Evolutionary conservation across 2,113 vertebrate species (phyloP).

Genomic region (Platanista minor): DNA sequence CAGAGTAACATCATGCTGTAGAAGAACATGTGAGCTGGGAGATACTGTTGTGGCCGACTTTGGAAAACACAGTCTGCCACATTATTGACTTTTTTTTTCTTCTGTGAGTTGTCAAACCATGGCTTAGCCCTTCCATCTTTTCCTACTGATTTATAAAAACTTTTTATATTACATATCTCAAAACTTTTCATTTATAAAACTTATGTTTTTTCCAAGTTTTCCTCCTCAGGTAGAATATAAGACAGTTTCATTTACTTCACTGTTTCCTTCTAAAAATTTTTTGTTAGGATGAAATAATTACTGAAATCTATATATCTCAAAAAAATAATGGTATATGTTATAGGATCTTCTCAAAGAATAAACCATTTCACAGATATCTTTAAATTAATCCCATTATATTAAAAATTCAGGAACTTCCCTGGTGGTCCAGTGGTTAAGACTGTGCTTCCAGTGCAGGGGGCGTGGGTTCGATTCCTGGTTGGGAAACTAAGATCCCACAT

Average conservation of each 20-base stretch:
- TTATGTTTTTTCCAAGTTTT: neutral
- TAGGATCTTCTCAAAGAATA: neutral
- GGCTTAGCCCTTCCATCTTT: neutral
- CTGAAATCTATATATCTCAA: neutral
- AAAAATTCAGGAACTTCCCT: neutral
- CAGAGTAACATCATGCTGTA: neutral
- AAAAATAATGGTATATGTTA: neutral
- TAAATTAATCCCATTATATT: neutral
- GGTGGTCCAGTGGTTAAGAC: no score
- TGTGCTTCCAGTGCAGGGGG: no score
- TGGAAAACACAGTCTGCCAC: constrained; percentile 20
- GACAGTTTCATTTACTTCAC: neutral
- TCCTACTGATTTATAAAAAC: neutral
- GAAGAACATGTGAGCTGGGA: neutral
- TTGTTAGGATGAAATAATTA: neutral
- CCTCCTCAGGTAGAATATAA: neutral
- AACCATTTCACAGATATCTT: neutral
- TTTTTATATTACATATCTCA: neutral
- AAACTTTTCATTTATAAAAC: neutral
- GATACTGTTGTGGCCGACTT: neutral
- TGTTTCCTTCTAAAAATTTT: constrained; percentile 12
- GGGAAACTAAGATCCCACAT: no score
- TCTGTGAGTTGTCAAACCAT: neutral
- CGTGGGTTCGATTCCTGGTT: no score
- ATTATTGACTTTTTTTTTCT: neutral